These are phyloP conservation scores for Carassius carassius DNA, from an alignment of 2,113 vertebrate genomes.

Conservation along the genomic window DNA sequence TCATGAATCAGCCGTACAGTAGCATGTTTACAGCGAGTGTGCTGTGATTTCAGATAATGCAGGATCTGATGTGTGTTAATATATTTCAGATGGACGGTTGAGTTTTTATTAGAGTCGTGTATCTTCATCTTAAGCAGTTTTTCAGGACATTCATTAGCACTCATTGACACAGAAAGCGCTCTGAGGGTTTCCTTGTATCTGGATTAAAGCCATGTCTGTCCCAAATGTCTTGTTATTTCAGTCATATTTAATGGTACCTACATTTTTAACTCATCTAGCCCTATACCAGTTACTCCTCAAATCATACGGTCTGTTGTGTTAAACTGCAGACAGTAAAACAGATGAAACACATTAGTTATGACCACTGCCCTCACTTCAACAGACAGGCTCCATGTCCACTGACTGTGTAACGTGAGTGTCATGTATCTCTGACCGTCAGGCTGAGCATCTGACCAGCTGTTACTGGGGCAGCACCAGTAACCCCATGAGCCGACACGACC, in stretches of 20 bases:
- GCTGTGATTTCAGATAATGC: background rate
- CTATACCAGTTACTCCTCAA: no score
- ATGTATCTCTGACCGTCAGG: slow-evolving; percentile 67
- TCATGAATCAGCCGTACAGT: background rate
- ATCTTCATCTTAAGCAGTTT: background rate
- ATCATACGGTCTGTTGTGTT: no score
- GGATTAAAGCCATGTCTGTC: background rate
- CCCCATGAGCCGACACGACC: slow-evolving; percentile 90
- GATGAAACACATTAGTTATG: background rate
- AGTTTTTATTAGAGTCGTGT: background rate
- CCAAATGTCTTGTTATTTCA: background rate
- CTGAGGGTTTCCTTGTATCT: background rate
- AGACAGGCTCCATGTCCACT: background rate
- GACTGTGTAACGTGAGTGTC: background rate
- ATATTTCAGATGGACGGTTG: background rate
- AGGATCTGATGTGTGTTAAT: background rate
- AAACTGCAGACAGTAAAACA: background rate
- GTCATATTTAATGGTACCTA: no score
- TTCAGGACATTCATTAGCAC: background rate
- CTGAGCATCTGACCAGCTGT: slow-evolving; percentile 96
- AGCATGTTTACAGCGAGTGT: background rate
- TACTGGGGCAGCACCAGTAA: slow-evolving; percentile 97
- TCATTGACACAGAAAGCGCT: background rate
- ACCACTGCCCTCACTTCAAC: background rate
- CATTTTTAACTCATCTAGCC: no score